Conservation (phyloP, 1,140 invertebrate species). For the Temnothorax nylanderi region DNA sequence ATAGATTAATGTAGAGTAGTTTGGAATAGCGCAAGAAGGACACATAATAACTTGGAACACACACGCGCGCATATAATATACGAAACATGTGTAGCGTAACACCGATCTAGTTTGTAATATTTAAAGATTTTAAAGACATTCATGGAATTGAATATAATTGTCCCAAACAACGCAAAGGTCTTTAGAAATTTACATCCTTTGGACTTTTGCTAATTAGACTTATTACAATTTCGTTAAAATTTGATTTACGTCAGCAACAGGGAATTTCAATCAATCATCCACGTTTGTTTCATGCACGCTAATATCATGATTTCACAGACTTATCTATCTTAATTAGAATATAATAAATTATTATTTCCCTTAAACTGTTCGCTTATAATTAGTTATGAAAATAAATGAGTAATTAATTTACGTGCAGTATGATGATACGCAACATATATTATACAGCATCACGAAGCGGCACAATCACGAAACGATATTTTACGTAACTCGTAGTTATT, state of each 20-base stretch:
- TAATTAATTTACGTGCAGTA: neutral
- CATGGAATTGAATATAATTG: neutral
- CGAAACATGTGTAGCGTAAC: neutral
- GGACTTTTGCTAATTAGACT: neutral
- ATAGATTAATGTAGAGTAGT: slow-evolving; percentile 13
- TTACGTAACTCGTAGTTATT: slow-evolving; percentile 14
- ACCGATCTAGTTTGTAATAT: neutral
- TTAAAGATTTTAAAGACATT: neutral
- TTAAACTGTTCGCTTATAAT: neutral
- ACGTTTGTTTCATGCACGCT: neutral
- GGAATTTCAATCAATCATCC: slow-evolving; percentile 17
- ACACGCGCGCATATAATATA: neutral
- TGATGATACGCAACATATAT: neutral
- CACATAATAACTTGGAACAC: neutral
- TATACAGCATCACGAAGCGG: neutral
- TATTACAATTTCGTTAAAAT: neutral
- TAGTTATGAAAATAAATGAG: slow-evolving; percentile 23
- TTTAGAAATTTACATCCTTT: neutral
- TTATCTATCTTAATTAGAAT: slow-evolving; percentile 17
- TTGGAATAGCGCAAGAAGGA: neutral
- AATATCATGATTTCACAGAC: neutral
- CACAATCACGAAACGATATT: slow-evolving; percentile 18
- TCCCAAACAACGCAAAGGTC: neutral
- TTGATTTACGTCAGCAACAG: neutral
- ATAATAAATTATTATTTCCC: neutral